Evolutionary conservation across 2,797 vertebrate genomes (phyloP).

Genomic region (Peromyscus melanophrys): DNA sequence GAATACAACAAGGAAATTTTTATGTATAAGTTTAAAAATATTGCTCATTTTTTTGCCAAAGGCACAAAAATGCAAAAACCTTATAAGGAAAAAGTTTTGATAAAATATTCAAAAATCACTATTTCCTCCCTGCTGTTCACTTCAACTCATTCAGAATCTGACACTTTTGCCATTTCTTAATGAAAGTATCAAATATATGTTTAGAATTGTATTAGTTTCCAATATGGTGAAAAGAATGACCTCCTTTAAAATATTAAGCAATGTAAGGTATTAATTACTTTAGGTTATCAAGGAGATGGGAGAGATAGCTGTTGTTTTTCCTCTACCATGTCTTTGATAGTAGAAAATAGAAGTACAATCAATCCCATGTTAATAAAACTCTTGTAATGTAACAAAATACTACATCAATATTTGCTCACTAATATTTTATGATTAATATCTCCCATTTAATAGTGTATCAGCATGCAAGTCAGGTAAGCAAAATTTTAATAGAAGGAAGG

Average conservation of each 20-base stretch:
- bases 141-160: neutral
- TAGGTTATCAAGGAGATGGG: neutral
- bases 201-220: conserved; percentile 3
- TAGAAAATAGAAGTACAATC: neutral
- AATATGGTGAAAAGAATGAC: neutral
- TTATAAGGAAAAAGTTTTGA: neutral
- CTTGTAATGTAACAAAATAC: neutral
- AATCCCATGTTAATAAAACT: conserved; percentile 19
- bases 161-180: conserved; percentile 42
- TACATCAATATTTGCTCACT: neutral
- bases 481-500: neutral
- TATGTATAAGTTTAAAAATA: neutral
- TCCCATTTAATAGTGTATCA: neutral
- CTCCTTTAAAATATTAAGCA: neutral
- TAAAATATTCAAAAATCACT: neutral
- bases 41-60: conserved; percentile 12
- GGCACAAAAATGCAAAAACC: neutral
- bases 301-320: neutral
- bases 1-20: neutral
- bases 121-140: neutral
- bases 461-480: neutral
- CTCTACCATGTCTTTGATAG: neutral
- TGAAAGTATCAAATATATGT: neutral
- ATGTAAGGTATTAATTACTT: neutral
- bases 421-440: conserved; percentile 36